phyloP scores from a whole-genome alignment of 1,140 invertebrate species.

The Trypoxylus dichotomus region DNA sequence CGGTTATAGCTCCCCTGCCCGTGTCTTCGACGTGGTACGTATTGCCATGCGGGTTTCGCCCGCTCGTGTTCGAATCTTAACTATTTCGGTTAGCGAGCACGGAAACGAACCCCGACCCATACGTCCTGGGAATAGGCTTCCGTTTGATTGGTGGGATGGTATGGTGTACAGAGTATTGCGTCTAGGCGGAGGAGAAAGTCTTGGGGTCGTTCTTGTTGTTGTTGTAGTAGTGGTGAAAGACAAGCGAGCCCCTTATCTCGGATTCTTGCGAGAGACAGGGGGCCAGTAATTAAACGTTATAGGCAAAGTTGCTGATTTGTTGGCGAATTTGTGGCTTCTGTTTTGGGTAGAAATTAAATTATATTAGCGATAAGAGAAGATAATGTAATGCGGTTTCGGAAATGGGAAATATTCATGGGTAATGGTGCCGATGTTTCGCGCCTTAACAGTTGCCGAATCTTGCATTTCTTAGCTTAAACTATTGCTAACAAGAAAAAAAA shows the following conservation, averaged over 20 bases:
- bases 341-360: conserved; percentile 3
- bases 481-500: no score
- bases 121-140: neutral
- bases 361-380: conserved; percentile 16
- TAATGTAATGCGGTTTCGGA: neutral
- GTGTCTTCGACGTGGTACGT: neutral
- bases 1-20: neutral
- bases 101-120: neutral
- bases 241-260: conserved; percentile 8
- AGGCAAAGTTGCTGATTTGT: conserved; percentile 21
- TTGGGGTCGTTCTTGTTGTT: neutral
- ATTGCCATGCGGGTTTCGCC: neutral
- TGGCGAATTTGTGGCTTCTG: conserved; percentile 11
- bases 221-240: conserved; percentile 10
- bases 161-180: neutral
- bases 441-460: no score
- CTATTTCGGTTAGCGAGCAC: neutral
- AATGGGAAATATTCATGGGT: neutral
- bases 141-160: conserved; percentile 12
- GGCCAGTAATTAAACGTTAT: conserved; percentile 23
- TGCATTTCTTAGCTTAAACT: no score
- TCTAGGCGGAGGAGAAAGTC: conserved; percentile 4
- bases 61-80: neutral
- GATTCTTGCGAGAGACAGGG: conserved; percentile 20
- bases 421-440: no score